Evolutionary conservation across 1,140 invertebrate species (phyloP), one percentile per base, ranked within the genome.

Genomic region (Orchestia grillus): DNA sequence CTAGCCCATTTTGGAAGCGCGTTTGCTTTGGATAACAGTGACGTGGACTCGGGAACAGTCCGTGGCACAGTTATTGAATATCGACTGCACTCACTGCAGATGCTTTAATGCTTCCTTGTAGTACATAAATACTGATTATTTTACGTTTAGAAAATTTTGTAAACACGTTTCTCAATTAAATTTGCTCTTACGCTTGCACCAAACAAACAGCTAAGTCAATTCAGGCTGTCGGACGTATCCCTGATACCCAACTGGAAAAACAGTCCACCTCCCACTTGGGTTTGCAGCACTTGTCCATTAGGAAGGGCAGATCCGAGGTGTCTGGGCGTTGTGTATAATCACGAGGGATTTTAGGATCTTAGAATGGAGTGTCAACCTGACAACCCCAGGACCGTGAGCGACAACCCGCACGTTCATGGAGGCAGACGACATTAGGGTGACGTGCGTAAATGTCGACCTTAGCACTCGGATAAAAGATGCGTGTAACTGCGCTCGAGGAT

Each of bases 271-370:
- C 62, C 11, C 62, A 19, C 15, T 77, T 77, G 11, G 62, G 62
- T 77, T 77, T 77, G 62, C 62, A 77, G 62, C 62, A 77, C 62
- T 77, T 77, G 62, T 77, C 62, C 62, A 77, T 77, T 77, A 77
- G 28, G 62, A 77, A 77, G 62, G 62, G 62, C 62, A 77, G 62
- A 77, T 77, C 62, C 62, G 28, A 77, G 62, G 62, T 77, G 62
- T 77, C 62, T 77, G 62, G 62, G 62, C 62, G 62, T 77, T 77
- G 62, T 77, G 62, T 77, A 77, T 77, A 77, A 77, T 77, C 62
- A 77, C 62, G 62, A 36, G 36, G 62, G 62, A 77, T 77, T 77
- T 77, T 77, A 77, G 62, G 62, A 77, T 77, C 62, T 77, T 77
- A 36, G 62, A 77, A 77, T 77, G 62, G 62, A 77, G 62, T 77